Evolutionary conservation across 37 sponge, comb jelly and placozoan genomes (phyloP).

Genomic region (Spongia lamella): DNA sequence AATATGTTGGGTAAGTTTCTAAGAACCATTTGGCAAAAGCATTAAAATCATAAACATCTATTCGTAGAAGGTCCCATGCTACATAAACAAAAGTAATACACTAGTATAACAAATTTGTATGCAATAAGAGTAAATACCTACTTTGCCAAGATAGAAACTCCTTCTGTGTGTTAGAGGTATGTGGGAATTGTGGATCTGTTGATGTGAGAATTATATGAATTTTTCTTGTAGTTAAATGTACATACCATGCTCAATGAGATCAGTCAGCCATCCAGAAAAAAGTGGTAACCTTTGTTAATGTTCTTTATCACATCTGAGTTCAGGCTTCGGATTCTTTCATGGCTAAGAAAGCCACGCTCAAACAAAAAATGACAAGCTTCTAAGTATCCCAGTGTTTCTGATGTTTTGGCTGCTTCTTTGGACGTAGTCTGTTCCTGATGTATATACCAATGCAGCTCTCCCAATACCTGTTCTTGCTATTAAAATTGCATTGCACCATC

Average conservation of each 20-base stretch:
- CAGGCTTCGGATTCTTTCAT: background rate
- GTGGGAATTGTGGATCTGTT: background rate
- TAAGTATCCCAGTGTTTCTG: background rate
- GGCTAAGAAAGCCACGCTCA: conserved; percentile 27
- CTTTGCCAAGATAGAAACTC: conserved; percentile 25
- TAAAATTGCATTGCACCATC: background rate
- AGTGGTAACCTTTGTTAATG: conserved; percentile 30
- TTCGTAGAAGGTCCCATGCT: conserved; percentile 27
- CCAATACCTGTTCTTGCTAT: background rate
- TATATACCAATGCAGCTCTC: no score
- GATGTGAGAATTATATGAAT: no score
- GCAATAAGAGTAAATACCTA: no score
- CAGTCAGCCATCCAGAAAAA: conserved; percentile 6
- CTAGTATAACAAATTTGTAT: no score
- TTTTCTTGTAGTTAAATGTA: no score
- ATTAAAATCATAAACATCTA: conserved; percentile 1
- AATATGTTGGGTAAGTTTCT: conserved; percentile 18
- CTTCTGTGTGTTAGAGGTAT: background rate
- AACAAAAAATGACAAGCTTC: conserved; percentile 20
- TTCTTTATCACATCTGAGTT: background rate
- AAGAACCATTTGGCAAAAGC: conserved; percentile 6
- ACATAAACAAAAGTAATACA: no score
- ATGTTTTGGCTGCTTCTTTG: background rate
- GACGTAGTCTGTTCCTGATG: no score
- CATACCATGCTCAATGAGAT: no score